A percentile compares a stretch with the other conserved stretches of the same genome.
These are phyloP conservation scores for Gallinago nigripennis DNA, from an alignment of 2,797 vertebrate species.

Conservation along the genomic window DNA sequence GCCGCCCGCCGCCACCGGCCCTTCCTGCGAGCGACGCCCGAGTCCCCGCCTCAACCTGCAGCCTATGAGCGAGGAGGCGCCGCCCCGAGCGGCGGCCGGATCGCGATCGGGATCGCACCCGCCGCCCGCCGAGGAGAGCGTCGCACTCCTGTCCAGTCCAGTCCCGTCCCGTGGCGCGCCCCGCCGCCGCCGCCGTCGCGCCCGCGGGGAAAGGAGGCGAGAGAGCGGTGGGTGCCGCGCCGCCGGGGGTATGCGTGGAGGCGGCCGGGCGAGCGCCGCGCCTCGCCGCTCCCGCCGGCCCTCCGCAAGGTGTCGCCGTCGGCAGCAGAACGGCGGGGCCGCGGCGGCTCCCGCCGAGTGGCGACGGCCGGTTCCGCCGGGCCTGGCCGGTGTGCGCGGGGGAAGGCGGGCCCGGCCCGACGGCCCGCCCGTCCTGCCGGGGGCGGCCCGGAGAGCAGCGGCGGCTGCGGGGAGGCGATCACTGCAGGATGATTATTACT, in stretches of 20 bases:
- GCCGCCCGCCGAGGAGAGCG: background rate
- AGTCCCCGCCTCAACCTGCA: constrained; percentile 5
- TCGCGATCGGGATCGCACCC: background rate
- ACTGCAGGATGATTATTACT: background rate
- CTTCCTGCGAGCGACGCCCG: background rate
- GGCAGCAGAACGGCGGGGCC: constrained; percentile 38
- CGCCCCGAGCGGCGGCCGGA: constrained; percentile 29
- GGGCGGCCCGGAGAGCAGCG: background rate
- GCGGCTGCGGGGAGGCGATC: background rate
- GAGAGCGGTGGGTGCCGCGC: constrained; percentile 34
- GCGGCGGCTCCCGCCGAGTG: background rate
- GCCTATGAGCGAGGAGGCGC: constrained; percentile 15
- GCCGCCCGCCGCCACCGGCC: background rate
- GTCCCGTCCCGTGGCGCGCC: background rate
- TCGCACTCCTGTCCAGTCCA: background rate
- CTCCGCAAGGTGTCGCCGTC: constrained; percentile 79
- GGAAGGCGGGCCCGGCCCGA: background rate
- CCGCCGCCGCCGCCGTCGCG: background rate
- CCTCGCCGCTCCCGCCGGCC: background rate
- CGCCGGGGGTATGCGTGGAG: background rate
- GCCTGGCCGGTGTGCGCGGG: background rate
- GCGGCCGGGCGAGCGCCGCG: background rate
- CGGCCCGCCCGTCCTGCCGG: background rate
- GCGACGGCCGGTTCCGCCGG: background rate
- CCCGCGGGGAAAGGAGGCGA: constrained; percentile 13